Percentiles rank a stretch among this genome's conserved stretches.
Evolutionary conservation across 2,888 invertebrate genomes (phyloP).

Genomic region (Drosophila monieri): DNA sequence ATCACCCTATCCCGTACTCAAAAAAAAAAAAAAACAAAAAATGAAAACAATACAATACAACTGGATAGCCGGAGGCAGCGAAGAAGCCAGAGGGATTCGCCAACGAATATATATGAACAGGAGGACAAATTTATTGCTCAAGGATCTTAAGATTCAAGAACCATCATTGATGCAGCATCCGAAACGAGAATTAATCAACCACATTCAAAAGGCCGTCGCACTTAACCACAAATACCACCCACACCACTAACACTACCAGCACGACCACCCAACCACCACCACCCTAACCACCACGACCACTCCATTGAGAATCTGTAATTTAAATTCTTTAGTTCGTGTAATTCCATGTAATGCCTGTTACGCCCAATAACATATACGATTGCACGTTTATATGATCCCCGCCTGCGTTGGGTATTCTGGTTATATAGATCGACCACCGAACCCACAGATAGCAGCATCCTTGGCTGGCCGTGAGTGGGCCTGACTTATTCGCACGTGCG

Average conservation of each 20-base stretch:
- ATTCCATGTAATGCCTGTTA: slow-evolving; percentile 1
- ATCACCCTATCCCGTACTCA: slow-evolving; percentile 29
- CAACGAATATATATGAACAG: slow-evolving; percentile 23
- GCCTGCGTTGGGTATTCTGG: background rate
- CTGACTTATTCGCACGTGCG: background rate
- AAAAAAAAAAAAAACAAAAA: background rate
- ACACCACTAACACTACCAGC: background rate
- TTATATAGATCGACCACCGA: background rate
- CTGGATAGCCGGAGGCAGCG: background rate
- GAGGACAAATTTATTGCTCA: slow-evolving; percentile 26
- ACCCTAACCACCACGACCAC: slow-evolving; percentile 8
- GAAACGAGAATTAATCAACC: slow-evolving; percentile 36
- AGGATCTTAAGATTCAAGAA: slow-evolving; percentile 8
- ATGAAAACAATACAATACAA: too few species aligned
- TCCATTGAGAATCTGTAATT: slow-evolving; percentile 29
- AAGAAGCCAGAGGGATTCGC: slow-evolving; percentile 10
- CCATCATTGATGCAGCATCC: slow-evolving; percentile 7
- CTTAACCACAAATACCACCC: background rate
- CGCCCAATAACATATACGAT: background rate
- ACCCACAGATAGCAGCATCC: background rate
- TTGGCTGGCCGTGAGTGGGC: background rate
- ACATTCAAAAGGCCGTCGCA: slow-evolving; percentile 25
- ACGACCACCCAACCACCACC: slow-evolving; percentile 6
- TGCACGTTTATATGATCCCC: background rate
- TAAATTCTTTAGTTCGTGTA: slow-evolving; percentile 20